phyloP scores from a whole-genome alignment of 2,113 vertebrate species.

The Nanorana parkeri region DNA sequence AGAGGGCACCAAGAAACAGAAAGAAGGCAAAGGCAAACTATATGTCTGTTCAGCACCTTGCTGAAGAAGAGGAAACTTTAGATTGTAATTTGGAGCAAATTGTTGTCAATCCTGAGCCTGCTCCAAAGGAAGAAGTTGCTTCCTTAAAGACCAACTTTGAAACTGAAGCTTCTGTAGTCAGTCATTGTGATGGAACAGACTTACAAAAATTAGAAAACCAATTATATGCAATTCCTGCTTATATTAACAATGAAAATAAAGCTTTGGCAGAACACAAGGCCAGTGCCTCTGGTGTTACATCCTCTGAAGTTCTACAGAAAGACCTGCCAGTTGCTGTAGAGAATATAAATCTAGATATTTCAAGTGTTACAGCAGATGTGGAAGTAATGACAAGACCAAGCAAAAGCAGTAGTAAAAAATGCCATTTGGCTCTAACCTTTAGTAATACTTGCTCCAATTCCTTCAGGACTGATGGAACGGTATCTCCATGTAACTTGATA shows the following conservation, averaged over 20 bases:
- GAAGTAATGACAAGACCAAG: slow-evolving; percentile 67
- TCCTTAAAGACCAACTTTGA: not conserved
- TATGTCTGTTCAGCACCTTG: slow-evolving; percentile 10
- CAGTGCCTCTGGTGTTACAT: slow-evolving; percentile 40
- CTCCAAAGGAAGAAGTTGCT: not conserved
- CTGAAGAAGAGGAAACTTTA: slow-evolving; percentile 47
- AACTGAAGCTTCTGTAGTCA: slow-evolving; percentile 14
- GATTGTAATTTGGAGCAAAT: slow-evolving; percentile 25
- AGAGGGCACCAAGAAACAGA: slow-evolving; percentile 75
- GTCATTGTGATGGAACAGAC: slow-evolving; percentile 44
- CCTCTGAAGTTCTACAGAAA: slow-evolving; percentile 57
- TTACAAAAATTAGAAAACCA: slow-evolving; percentile 66
- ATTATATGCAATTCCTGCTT: slow-evolving; percentile 59
- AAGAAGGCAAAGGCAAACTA: slow-evolving; percentile 67
- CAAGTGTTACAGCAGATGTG: slow-evolving; percentile 59
- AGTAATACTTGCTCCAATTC: slow-evolving; percentile 68
- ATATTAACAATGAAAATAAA: slow-evolving; percentile 67
- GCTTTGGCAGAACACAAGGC: slow-evolving; percentile 61
- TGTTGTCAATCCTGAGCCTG: slow-evolving; percentile 18
- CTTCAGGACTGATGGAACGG: slow-evolving; percentile 54
- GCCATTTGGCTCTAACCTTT: slow-evolving; percentile 84
- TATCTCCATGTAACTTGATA: not conserved
- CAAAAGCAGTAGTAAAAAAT: slow-evolving; percentile 74
- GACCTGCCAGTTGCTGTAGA: slow-evolving; percentile 56
- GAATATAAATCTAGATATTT: slow-evolving; percentile 18